Percentiles rank a stretch among this genome's conserved stretches.
These are phyloP conservation scores for Heliocidaris erythrogramma DNA, from an alignment of 35 echinoderm and acorn worm species.

Conservation along the genomic window DNA sequence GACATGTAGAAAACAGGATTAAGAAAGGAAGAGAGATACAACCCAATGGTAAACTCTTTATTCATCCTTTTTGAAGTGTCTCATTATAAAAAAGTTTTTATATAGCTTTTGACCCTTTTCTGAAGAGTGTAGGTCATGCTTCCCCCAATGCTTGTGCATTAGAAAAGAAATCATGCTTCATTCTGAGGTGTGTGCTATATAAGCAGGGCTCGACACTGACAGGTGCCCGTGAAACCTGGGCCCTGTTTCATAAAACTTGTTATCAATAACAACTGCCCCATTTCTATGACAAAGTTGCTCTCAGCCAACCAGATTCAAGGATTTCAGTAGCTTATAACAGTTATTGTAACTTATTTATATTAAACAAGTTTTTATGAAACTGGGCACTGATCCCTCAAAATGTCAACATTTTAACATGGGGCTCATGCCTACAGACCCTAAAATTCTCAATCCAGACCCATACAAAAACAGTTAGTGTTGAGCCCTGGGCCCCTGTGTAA, in stretches of 20 bases:
- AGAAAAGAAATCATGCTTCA: not conserved
- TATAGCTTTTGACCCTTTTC: not conserved
- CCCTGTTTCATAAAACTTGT: conserved; percentile 6
- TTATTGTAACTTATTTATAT: not conserved
- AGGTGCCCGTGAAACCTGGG: not conserved
- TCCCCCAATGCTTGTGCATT: not conserved
- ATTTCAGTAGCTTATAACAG: not conserved
- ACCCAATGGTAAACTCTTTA: not conserved
- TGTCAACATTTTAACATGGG: no score
- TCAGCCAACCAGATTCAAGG: not conserved
- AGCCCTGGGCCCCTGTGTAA: no score
- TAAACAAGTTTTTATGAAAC: conserved; percentile 2
- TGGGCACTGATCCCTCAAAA: not conserved
- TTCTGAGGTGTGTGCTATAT: not conserved
- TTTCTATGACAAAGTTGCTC: not conserved
- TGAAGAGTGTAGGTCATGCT: not conserved
- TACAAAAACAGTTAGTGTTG: no score
- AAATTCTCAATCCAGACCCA: no score
- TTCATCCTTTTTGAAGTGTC: not conserved
- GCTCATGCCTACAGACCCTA: not conserved
- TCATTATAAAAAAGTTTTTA: not conserved
- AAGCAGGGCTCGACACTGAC: no score
- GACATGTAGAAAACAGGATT: conserved; percentile 10
- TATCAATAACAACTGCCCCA: not conserved
- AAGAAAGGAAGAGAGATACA: not conserved